phyloP scores from a whole-genome alignment of 2,888 invertebrate genomes.

The Drosophila mimica region DNA sequence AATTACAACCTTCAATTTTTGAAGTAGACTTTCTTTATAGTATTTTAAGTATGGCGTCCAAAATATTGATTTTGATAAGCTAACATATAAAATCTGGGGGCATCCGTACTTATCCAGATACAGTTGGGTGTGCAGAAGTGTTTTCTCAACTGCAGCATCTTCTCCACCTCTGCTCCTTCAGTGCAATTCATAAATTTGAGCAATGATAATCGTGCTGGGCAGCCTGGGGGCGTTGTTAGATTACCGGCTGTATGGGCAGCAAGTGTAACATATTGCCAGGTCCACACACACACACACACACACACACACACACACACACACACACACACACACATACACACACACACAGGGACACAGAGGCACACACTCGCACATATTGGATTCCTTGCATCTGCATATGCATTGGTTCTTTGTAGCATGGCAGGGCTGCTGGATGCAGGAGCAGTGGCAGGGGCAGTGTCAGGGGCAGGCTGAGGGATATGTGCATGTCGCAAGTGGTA shows the following conservation, averaged over 20 bases:
- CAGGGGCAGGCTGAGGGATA: not conserved
- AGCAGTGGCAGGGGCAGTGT: not conserved
- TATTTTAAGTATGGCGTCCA: not conserved
- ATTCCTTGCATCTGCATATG: conserved; percentile 49
- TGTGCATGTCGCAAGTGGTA: conserved; percentile 18
- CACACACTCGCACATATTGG: conserved; percentile 7
- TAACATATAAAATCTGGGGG: not conserved
- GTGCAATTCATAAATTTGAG: conserved; percentile 76
- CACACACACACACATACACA: conserved; percentile 14
- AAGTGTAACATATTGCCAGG: conserved; percentile 43
- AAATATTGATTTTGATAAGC: not conserved
- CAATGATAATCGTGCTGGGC: conserved; percentile 73
- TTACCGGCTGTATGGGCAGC: conserved; percentile 53
- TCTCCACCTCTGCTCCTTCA: conserved; percentile 1
- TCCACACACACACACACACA: not conserved
- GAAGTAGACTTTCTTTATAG: not conserved
- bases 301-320: not conserved
- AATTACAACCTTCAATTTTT: fast-evolving
- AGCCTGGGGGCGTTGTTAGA: conserved; percentile 54
- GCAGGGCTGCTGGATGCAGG: conserved; percentile 17
- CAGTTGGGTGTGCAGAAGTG: not conserved
- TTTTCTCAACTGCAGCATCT: not conserved
- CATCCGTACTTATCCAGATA: not conserved
- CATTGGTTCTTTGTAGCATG: conserved; percentile 39
- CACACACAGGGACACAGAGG: not conserved